Evolutionary conservation across 1,140 invertebrate species (phyloP).

Genomic region (Drosophila dunni): DNA sequence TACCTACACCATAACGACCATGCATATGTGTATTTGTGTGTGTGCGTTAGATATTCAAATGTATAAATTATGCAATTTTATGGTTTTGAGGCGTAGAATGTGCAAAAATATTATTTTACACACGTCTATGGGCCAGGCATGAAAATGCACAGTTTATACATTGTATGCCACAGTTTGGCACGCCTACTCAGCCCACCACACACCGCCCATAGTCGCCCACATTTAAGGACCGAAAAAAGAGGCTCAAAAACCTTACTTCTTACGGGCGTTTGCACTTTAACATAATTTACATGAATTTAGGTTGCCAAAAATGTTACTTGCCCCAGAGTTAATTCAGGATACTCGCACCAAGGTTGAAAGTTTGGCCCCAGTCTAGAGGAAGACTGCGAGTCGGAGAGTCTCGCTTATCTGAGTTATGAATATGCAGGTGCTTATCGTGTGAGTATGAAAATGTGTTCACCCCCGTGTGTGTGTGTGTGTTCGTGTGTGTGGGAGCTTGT

Average conservation of each 20-base stretch:
- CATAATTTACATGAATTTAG: conserved; percentile 78
- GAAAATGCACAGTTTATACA: conserved; percentile 46
- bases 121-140: conserved; percentile 63
- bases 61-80: conserved; percentile 82
- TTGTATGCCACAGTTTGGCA: conserved; percentile 19
- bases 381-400: not conserved
- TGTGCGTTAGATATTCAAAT: conserved; percentile 72
- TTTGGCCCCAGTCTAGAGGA: conserved; percentile 35
- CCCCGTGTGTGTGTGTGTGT: conserved; percentile 1
- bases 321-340: conserved; percentile 31
- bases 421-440: conserved; percentile 76
- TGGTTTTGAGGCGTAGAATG: conserved; percentile 72
- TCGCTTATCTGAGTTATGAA: conserved; percentile 79
- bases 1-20: not conserved
- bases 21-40: not conserved
- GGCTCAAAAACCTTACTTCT: conserved; percentile 2
- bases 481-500: conserved; percentile 17
- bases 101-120: conserved; percentile 80
- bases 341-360: conserved; percentile 47
- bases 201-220: not conserved
- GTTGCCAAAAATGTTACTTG: conserved; percentile 40
- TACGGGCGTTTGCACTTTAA: conserved; percentile 63
- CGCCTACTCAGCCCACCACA: conserved; percentile 8
- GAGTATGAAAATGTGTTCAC: conserved; percentile 23
- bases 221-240: conserved; percentile 7